A percentile compares a stretch with the other conserved stretches of the same genome.
Evolutionary conservation across 2,113 vertebrate genomes (phyloP).

Genomic region (Balaeniceps rex): DNA sequence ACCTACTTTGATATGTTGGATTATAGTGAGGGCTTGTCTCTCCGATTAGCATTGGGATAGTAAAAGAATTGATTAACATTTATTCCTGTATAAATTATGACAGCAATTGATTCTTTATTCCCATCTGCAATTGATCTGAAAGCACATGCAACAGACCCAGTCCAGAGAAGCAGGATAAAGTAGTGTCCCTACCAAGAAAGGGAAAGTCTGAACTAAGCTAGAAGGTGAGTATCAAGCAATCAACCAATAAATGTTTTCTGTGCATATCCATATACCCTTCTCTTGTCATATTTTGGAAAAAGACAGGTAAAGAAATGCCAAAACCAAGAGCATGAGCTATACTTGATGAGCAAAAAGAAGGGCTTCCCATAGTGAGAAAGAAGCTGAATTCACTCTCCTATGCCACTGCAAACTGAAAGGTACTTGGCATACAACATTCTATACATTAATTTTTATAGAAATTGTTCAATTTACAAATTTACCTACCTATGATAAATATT

Average conservation of each 20-base stretch:
- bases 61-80: conserved; percentile 12
- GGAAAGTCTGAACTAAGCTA: background rate
- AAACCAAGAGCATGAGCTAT: background rate
- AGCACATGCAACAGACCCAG: background rate
- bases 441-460: background rate
- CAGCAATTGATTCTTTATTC: background rate
- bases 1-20: background rate
- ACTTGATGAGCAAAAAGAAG: background rate
- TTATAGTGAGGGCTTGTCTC: background rate
- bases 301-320: background rate
- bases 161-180: background rate
- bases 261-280: background rate
- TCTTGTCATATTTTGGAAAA: background rate
- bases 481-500: background rate
- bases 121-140: background rate
- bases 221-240: background rate
- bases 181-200: background rate
- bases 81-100: conserved; percentile 19
- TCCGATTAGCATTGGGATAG: background rate
- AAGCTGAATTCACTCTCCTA: background rate
- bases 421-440: background rate
- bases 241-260: background rate
- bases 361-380: background rate
- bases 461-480: background rate
- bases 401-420: background rate